These are phyloP conservation scores for Acrocephalus scirpaceus DNA, from an alignment of 2,797 vertebrate species.

Conservation along the genomic window DNA sequence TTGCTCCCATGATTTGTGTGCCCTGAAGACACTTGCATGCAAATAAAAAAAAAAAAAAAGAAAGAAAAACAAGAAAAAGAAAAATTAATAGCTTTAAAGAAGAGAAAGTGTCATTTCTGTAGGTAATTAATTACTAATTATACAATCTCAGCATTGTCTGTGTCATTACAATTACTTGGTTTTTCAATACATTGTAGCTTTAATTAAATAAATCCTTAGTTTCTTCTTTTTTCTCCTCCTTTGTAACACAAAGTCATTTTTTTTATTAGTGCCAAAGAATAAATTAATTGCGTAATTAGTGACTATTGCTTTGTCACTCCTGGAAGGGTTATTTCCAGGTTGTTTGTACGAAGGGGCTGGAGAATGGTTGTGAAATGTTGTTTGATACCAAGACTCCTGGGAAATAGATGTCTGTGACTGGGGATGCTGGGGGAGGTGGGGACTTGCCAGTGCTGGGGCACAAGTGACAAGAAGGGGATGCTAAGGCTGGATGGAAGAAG, in stretches of 20 bases:
- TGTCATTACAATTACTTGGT: slow-evolving; percentile 51
- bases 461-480: neutral
- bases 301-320: neutral
- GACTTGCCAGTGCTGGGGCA: neutral
- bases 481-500: neutral
- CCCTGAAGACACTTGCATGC: neutral
- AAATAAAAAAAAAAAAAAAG: neutral
- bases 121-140: slow-evolving; percentile 66
- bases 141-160: slow-evolving; percentile 32
- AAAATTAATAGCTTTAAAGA: neutral
- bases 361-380: neutral
- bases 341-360: neutral
- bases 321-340: neutral
- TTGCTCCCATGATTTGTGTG: neutral
- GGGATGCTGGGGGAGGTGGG: neutral
- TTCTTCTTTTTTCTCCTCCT: neutral
- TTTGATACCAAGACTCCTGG: neutral
- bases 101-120: slow-evolving; percentile 23
- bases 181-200: slow-evolving; percentile 43
- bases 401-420: neutral
- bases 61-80: neutral
- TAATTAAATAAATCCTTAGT: slow-evolving; percentile 65
- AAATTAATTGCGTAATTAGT: slow-evolving; percentile 38
- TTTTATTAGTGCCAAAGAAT: slow-evolving; percentile 35
- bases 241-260: slow-evolving; percentile 19